Conservation (phyloP, 2,797 vertebrate genomes). For the Hydrocynus forskahlii region DNA sequence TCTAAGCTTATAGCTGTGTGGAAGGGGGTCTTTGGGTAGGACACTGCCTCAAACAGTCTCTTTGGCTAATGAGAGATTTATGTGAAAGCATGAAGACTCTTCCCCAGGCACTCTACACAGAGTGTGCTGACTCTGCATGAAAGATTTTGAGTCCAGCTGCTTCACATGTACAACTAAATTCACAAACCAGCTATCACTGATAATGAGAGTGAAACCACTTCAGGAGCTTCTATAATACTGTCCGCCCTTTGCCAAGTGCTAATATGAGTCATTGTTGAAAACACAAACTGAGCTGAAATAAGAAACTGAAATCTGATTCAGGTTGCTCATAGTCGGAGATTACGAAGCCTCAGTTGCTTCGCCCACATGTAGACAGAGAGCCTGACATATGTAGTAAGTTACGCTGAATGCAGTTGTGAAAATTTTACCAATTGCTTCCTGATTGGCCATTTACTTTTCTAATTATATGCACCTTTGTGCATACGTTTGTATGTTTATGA, state of each 20-base stretch:
- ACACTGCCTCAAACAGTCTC: conserved; percentile 2
- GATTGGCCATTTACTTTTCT: too few species aligned
- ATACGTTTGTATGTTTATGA: too few species aligned
- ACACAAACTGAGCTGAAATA: conserved; percentile 4
- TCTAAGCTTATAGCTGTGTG: neutral
- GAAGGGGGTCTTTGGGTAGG: neutral
- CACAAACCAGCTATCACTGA: neutral
- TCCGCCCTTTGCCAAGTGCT: neutral
- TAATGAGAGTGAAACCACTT: neutral
- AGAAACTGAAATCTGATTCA: neutral
- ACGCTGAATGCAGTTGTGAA: too few species aligned
- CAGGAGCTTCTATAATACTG: neutral
- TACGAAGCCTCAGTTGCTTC: too few species aligned
- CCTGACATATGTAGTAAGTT: too few species aligned
- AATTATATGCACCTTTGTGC: too few species aligned
- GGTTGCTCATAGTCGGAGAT: too few species aligned
- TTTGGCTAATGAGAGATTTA: conserved; percentile 30
- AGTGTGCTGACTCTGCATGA: conserved; percentile 23
- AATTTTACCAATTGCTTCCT: too few species aligned
- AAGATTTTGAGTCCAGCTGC: neutral
- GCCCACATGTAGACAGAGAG: too few species aligned
- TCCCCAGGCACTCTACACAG: conserved; percentile 18
- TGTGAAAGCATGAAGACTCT: conserved; percentile 16
- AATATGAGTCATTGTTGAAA: neutral
- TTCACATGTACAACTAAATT: conserved; percentile 9